Base-by-base conservation (phyloP, 2,888 invertebrate genomes). In the Vandiemenella viatica region DNA sequence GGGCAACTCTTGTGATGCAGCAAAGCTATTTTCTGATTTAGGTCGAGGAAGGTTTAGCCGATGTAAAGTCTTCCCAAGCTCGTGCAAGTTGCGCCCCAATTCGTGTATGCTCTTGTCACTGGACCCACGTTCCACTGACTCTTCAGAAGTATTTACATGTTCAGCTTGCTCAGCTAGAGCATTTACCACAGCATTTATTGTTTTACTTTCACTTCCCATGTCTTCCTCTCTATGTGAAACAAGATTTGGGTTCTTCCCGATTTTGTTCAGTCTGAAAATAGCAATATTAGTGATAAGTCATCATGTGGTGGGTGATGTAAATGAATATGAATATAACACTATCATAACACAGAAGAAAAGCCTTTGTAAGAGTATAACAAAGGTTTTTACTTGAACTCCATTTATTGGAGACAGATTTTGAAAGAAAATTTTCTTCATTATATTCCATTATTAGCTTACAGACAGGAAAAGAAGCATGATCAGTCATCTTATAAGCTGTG, bases 181-280 rank as follows among this genome's bases (percentile, higher is more conserved):
- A 68, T 88, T 90, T 60, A 91, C 90, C 59, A 91, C 90, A 45
- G 90, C 90, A 67, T 87, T 90, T 67, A 92, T 90, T 56, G 88
- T 88, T 72, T 83, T 83, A 63, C 83, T 80, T 67, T 84, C 79
- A 58, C 68, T 71, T 63, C 76, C 77, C 59, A 77, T 69, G 63
- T 79, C 77, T 57, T 71, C 72, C 56, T 61, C 59, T 63, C 88
- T 85, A 60, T 83, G 79, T 23, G 70, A 68, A 63, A 92, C 87
- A 61, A 92, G 76, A 67, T 89, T 90, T 47, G 95, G 95, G 71
- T 96, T 95, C 73, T 95, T 95, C 59, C 96, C 96, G 66, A 96
- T 95, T 74, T 96, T 97, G 73, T 95, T 95, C 61, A 96, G 77
- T 65, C 91, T 75, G 65, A 54, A 56, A 63, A 56, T 56, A 23